Evolutionary conservation across 1,140 invertebrate species (phyloP), one percentile per base, ranked within the genome.

Genomic region (Hyphantria cunea): DNA sequence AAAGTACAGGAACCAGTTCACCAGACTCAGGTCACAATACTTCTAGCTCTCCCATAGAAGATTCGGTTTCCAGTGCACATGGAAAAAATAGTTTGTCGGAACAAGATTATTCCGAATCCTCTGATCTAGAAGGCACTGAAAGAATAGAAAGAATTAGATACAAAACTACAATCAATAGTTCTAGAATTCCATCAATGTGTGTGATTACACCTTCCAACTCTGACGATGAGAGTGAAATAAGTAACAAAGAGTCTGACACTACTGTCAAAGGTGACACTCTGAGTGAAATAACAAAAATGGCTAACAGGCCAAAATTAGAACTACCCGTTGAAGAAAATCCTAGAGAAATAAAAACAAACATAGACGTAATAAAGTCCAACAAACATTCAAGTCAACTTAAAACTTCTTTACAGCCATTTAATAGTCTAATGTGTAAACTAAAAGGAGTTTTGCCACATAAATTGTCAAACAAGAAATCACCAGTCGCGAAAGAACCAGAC

Each of bases 171-270:
- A 97, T 97, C 32, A 97, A 95, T 67, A 95, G 95, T 9, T 96
- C 95, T 70, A 93, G 96, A 66, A 98, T 98, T 78, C 97, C 97
- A 3, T 97, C 96, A 0, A 96, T 98, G 95, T 98, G 97, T 86
- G 96, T 97, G 0, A 97, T 98, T 12, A 97, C 96, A 6, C 96
- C 96, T 8, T 94, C 95, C 0, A 95, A 95, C 56, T 97, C 96
- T 48, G 96, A 97, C 66, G 97, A 97, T 73, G 96, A 97, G 77
- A 94, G 94, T 59, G 82, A 92, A 53, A 90, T 82, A 65, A 85
- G 82, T 65, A 75, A 76, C 31, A 90, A 83, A 74, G 76, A 76
- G 48, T 66, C 67, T 37, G 80, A 84, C 52, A 79, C 14, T n/a
- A 33, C 52, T 12, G 71, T 75, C 44, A 75, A 74, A 54, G 34